A percentile compares a stretch with the other conserved stretches of the same genome.
Conservation (phyloP, 2,797 vertebrate genomes). For the Poecilia picta region DNA sequence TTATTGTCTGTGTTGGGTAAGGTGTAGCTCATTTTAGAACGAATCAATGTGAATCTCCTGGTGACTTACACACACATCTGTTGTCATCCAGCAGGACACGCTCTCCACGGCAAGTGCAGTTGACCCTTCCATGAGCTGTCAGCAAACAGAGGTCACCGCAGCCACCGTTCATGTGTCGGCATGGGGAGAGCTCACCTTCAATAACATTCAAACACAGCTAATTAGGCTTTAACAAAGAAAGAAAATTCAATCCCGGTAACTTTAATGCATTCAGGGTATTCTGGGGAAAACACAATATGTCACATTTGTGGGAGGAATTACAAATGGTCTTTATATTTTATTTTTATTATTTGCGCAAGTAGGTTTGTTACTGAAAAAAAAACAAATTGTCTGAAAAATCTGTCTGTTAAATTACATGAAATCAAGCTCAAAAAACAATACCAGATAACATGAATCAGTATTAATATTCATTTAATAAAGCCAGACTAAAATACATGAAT, state of each 20-base stretch:
- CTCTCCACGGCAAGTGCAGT: constrained; percentile 94
- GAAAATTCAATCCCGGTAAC: background rate
- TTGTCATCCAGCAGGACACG: constrained; percentile 92
- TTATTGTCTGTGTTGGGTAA: background rate
- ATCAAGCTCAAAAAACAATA: background rate
- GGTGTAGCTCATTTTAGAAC: background rate
- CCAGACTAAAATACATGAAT: background rate
- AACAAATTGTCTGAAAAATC: too few species aligned
- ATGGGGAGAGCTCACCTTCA: constrained; percentile 94
- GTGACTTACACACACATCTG: constrained; percentile 99
- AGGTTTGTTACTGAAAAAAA: background rate
- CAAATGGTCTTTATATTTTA: background rate
- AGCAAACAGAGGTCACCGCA: constrained; percentile 96
- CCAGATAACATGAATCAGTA: background rate
- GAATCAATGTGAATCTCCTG: constrained; percentile 16
- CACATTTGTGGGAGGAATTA: background rate
- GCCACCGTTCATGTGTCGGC: constrained; percentile 91
- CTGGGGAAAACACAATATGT: background rate
- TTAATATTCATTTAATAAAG: background rate
- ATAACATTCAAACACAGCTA: constrained; percentile 36
- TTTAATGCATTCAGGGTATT: background rate
- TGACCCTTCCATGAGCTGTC: constrained; percentile 90
- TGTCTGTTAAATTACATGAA: background rate
- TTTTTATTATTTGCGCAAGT: background rate
- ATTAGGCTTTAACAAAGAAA: constrained; percentile 7